Evolutionary conservation across 2,888 invertebrate species (phyloP), one percentile per base, ranked within the genome.

Genomic region (Cactoblastis cactorum): DNA sequence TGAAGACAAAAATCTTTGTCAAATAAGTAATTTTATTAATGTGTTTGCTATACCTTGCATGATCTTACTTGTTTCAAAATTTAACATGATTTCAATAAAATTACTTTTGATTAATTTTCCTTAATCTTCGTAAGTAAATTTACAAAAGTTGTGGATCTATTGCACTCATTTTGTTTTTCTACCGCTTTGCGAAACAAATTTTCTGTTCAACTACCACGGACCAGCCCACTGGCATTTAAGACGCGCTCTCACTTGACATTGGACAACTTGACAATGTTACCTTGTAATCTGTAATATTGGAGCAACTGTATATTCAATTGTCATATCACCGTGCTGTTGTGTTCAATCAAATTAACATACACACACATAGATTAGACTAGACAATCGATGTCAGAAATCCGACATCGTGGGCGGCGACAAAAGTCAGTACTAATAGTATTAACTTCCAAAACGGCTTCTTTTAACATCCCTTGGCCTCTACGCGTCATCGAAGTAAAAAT

Each of bases 181-280:
- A 60, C 62, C 61, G 59, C 63, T 69, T 60, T 60, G 62, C 57
- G 57, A 62, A 61, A 65, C 65, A 65, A 62, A 67, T 68, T 74
- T 70, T 71, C 69, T 65, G 68, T 59, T 53, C 54, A 50, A 62
- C 56, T 65, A 28, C 43, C 61, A 63, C 66, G 59, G 69, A 67
- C 62, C 66, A 71, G 67, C 70, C 72, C 66, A 75, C 74, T 84
- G 83, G 73, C 85, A 84, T 85, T 85, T 84, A 78, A 70, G 68
- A 74, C 68, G 64, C 74, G 67, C 61, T 70, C 67, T 69, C 62
- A 63, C 61, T 60, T 72, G 77, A 73, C 81, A 81, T 80, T 83
- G 80, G 63, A 76, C 76, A 67, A 75, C 69, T 76, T 75, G 57
- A 72, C 59, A 63, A 63, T 56, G 60, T 59, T 66, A 61, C 80